Conservation (phyloP, 2,113 vertebrate species). For the Anarhynchus alexandrinus region DNA sequence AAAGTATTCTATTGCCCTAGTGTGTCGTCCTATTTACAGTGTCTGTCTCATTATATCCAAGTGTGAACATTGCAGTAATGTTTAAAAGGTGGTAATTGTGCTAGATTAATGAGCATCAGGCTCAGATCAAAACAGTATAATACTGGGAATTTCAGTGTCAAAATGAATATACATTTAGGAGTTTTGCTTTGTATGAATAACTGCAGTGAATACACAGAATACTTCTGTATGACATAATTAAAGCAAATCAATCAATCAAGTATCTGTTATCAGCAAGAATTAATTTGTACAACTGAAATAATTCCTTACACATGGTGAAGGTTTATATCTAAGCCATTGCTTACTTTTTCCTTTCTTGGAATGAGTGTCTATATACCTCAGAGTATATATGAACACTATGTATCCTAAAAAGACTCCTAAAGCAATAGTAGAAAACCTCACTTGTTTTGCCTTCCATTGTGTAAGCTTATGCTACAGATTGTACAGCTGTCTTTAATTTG, state of each 20-base stretch:
- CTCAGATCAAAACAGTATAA: background rate
- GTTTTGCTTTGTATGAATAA: background rate
- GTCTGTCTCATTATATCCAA: background rate
- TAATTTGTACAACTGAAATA: conserved; percentile 13
- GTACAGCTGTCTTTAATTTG: background rate
- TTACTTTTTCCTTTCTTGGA: conserved; percentile 9
- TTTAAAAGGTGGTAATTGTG: background rate
- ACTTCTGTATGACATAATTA: background rate
- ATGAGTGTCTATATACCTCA: conserved; percentile 33
- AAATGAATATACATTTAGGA: background rate
- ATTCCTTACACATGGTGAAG: background rate
- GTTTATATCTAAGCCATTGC: background rate
- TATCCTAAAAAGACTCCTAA: background rate
- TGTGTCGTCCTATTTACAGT: background rate
- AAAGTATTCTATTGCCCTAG: background rate
- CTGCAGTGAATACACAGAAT: background rate
- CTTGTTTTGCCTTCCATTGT: background rate
- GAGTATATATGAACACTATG: background rate
- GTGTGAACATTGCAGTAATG: background rate
- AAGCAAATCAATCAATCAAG: background rate
- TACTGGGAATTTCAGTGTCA: background rate
- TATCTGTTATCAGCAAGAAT: conserved; percentile 15
- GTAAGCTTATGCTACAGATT: background rate
- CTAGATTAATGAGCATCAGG: background rate
- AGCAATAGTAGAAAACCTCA: background rate